phyloP scores from a whole-genome alignment of 2,888 invertebrate genomes.

The Andrena bicolor region DNA sequence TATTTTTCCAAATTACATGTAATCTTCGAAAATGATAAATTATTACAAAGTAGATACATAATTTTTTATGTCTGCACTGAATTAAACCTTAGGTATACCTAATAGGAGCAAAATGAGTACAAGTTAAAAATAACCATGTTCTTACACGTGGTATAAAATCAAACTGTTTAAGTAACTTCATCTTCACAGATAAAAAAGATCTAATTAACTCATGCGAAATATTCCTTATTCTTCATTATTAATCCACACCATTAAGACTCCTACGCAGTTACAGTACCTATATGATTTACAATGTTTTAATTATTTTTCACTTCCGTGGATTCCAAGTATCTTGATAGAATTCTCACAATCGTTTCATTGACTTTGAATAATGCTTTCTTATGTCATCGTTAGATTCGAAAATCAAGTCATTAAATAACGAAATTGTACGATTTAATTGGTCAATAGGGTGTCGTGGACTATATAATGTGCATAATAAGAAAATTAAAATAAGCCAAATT shows the following conservation, averaged over 20 bases:
- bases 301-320: not conserved
- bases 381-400: slow-evolving; percentile 5
- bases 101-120: too few species aligned
- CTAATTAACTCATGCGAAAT: not conserved
- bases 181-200: too few species aligned
- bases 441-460: not conserved
- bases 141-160: too few species aligned
- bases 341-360: not conserved
- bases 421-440: not conserved
- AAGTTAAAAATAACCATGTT: too few species aligned
- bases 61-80: too few species aligned
- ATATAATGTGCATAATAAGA: too few species aligned
- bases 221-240: not conserved
- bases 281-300: not conserved
- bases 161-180: too few species aligned
- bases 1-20: too few species aligned
- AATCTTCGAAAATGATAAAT: too few species aligned
- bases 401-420: not conserved
- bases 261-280: not conserved
- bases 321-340: not conserved
- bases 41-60: too few species aligned
- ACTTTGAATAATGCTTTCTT: slow-evolving; percentile 1
- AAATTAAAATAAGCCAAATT: too few species aligned
- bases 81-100: too few species aligned
- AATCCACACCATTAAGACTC: not conserved